These are phyloP conservation scores for Callyntrura sp. DNA, from an alignment of 2,888 invertebrate species.

Conservation along the genomic window DNA sequence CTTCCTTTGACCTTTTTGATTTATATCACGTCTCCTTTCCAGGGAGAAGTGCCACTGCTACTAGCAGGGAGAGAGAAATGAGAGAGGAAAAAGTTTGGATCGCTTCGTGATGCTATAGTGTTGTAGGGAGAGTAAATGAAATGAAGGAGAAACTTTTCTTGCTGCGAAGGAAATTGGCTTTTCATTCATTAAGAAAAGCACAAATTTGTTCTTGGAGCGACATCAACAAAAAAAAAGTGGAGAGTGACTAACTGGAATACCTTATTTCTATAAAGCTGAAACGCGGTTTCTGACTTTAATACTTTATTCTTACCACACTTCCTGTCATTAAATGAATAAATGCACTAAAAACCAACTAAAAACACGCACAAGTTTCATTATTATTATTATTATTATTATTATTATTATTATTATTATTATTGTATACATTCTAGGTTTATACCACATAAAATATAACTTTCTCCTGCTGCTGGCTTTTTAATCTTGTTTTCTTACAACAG, in stretches of 20 bases:
- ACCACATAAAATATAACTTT: no score
- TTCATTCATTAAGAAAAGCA: conserved; percentile 72
- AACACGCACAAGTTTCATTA: background rate
- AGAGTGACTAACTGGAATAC: background rate
- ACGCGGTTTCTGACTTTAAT: background rate
- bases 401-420: background rate
- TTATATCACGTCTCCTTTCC: conserved; percentile 20
- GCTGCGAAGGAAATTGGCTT: conserved; percentile 68
- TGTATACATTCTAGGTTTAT: no score
- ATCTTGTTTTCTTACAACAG: no score
- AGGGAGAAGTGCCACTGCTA: no score
- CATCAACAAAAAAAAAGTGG: conserved; percentile 2
- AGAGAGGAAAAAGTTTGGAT: conserved; percentile 16
- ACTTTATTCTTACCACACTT: conserved; percentile 13
- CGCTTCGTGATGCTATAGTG: background rate
- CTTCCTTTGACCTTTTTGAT: conserved; percentile 43
- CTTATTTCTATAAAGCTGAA: background rate
- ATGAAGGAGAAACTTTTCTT: conserved; percentile 48
- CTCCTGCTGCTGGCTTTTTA: no score
- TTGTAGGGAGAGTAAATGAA: conserved; percentile 36
- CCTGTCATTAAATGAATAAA: conserved; percentile 18
- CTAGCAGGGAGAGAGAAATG: background rate
- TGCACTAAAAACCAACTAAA: background rate
- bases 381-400: background rate
- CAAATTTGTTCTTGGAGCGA: conserved; percentile 54